Percentiles rank a stretch among this genome's conserved stretches.
These are phyloP conservation scores for Drosophila bocki DNA, from an alignment of 1,140 invertebrate genomes.

Conservation along the genomic window DNA sequence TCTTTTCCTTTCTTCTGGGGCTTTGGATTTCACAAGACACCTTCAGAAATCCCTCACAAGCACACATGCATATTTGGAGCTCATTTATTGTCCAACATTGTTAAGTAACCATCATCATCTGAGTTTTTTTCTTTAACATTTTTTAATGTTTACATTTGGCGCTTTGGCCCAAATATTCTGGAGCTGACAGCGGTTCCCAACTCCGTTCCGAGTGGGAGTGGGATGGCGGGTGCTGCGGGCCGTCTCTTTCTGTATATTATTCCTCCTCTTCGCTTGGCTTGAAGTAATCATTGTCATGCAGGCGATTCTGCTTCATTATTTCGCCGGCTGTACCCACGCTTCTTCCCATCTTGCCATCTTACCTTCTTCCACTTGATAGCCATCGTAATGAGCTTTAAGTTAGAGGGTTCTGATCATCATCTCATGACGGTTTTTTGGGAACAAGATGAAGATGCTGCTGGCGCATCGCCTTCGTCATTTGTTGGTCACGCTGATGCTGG, in stretches of 20 bases:
- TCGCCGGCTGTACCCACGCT: constrained; percentile 70
- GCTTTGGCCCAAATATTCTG: constrained; percentile 78
- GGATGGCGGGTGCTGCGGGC: constrained; percentile 51
- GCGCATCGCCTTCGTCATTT: constrained; percentile 68
- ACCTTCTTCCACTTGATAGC: constrained; percentile 56
- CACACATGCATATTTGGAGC: constrained; percentile 29
- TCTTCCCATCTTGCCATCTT: constrained; percentile 16
- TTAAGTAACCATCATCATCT: constrained; percentile 77
- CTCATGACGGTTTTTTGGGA: constrained; percentile 62
- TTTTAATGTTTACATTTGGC: constrained; percentile 70
- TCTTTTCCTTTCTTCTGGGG: background rate
- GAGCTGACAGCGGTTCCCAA: constrained; percentile 60
- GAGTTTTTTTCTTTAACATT: constrained; percentile 45
- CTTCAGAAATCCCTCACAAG: constrained; percentile 30
- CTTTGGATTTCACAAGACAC: constrained; percentile 53
- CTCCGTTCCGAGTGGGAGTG: constrained; percentile 48
- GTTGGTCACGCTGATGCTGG: constrained; percentile 65
- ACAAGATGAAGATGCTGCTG: constrained; percentile 72
- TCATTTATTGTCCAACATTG: constrained; percentile 71
- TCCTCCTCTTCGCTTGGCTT: constrained; percentile 12
- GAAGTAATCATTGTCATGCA: constrained; percentile 75
- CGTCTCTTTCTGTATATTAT: constrained; percentile 24
- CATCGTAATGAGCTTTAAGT: constrained; percentile 70
- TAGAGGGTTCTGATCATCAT: constrained; percentile 65
- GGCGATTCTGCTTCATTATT: constrained; percentile 78